Evolutionary conservation across 92 coral and sea anemone species (phyloP).

Genomic region (Actinostola sp.): DNA sequence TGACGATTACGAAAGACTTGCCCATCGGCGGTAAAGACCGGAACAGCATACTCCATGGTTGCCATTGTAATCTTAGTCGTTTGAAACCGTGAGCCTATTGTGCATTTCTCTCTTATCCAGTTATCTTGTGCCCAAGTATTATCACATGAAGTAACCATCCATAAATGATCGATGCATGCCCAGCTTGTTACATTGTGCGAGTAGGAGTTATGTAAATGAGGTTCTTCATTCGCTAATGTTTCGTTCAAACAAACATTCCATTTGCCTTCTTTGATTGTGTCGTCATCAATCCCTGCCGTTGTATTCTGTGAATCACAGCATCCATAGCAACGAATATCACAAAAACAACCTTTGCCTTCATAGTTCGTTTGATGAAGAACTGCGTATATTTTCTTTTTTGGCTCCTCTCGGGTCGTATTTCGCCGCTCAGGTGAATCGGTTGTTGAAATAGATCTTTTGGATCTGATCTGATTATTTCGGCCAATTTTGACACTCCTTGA

Average conservation of each 20-base stretch:
- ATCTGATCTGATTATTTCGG: too few species aligned
- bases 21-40: constrained; percentile 26
- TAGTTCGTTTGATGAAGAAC: not conserved
- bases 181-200: constrained; percentile 1
- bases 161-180: not conserved
- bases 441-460: not conserved
- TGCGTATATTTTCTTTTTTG: not conserved
- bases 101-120: not conserved
- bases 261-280: not conserved
- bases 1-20: constrained; percentile 19
- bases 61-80: not conserved
- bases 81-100: not conserved
- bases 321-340: not conserved
- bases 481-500: too few species aligned
- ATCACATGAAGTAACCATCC: constrained; percentile 3
- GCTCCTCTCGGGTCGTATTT: not conserved
- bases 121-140: not conserved
- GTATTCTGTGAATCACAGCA: not conserved
- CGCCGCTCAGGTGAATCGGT: not conserved
- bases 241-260: not conserved
- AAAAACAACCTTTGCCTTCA: not conserved
- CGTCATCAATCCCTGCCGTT: not conserved
- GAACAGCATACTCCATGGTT: constrained; percentile 1
- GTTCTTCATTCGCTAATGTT: not conserved
- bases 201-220: not conserved